Percentiles rank a stretch among this genome's conserved stretches.
phyloP scores from a whole-genome alignment of 2,113 vertebrate species.

The Cyprinodon brontotheroides region DNA sequence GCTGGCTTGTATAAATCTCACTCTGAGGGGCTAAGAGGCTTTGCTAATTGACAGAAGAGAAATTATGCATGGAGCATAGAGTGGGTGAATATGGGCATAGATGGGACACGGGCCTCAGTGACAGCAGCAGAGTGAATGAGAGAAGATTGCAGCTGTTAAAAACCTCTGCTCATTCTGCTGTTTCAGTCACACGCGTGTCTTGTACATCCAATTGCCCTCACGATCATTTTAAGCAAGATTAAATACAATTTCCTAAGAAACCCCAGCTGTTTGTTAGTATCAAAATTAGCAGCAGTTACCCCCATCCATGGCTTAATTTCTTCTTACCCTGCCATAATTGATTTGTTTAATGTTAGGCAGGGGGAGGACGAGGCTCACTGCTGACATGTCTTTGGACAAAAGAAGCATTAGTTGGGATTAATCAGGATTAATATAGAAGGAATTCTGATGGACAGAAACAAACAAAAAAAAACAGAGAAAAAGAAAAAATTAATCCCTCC shows the following conservation, averaged over 20 bases:
- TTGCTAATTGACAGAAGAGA: conserved; percentile 44
- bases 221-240: conserved; percentile 11
- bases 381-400: conserved; percentile 56
- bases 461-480: background rate
- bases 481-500: background rate
- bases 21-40: conserved; percentile 35
- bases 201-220: background rate
- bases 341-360: conserved; percentile 61
- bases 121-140: conserved; percentile 7
- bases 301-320: background rate
- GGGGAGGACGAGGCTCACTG: conserved; percentile 37
- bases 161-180: background rate
- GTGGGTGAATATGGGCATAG: conserved; percentile 13
- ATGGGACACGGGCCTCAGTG: background rate
- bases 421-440: conserved; percentile 65
- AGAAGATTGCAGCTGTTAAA: background rate
- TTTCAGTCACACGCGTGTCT: too few species aligned
- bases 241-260: conserved; percentile 13
- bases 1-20: conserved; percentile 19
- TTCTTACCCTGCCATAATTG: conserved; percentile 48
- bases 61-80: conserved; percentile 34
- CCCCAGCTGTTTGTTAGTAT: conserved; percentile 1
- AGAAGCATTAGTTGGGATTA: conserved; percentile 73
- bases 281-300: background rate
- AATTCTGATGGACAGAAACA: conserved; percentile 67